Base-by-base conservation (phyloP, 1,140 invertebrate species). In the Chymomyza costata region DNA sequence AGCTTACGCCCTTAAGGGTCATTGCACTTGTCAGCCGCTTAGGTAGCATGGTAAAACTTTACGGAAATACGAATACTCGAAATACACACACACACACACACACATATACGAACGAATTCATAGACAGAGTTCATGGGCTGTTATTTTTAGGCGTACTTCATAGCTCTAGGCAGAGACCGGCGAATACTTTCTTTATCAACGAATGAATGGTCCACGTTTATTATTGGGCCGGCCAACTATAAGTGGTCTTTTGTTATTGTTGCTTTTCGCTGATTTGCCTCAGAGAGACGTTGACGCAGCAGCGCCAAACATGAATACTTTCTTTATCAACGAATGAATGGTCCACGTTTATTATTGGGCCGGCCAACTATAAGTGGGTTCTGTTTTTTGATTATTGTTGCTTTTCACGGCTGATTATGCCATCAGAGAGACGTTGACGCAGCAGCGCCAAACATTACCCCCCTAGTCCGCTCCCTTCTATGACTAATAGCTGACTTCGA, bases 371-470 rank as follows among this genome's bases (percentile, higher is more conserved):
- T 43, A 51, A 60, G 52, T 66, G 62, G 62, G n/a, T n/a, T n/a
- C n/a, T n/a, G n/a, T n/a, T 56, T 47, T 58, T 3, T 25, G 3
- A 50, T 51, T 60, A 55, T 67, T 25, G 3, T 50, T 60, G 57
- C 52, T 61, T 25, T 63, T n/a, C n/a, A n/a, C n/a, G n/a, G n/a
- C n/a, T 78, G 73, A 78, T 80, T 80, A 67, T 78, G 67, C 71
- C 73, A n/a, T n/a, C n/a, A 78, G 60, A 65, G 21, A 25, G 21
- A 11, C 15, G 40, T 48, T 67, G 49, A 62, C 63, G 37, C 58
- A 44, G 63, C 28, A 34, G 44, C 39, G 37, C 28, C n/a, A n/a
- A n/a, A n/a, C n/a, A n/a, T n/a, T n/a, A n/a, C 17, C 16, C 30
- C 19, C 31, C 16, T 19, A 19, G 39, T 25, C 45, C 14, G 41